phyloP scores from a whole-genome alignment of 2,888 invertebrate genomes.

The Ochropleura plecta region DNA sequence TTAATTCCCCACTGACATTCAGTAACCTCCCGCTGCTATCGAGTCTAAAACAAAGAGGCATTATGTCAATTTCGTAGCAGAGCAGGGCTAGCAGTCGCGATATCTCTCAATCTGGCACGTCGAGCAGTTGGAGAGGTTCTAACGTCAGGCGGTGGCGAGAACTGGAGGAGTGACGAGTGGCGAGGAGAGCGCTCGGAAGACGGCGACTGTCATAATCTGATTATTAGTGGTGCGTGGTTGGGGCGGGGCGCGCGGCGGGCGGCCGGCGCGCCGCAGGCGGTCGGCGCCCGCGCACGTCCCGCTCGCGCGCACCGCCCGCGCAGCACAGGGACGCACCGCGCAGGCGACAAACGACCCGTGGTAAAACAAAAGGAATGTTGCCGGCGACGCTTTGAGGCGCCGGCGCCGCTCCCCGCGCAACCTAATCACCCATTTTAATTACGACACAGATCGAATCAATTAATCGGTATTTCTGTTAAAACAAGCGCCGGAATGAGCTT shows the following conservation, averaged over 20 bases:
- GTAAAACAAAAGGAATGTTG: constrained; percentile 91
- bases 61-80: constrained; percentile 72
- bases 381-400: constrained; percentile 90
- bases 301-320: constrained; percentile 68
- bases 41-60: constrained; percentile 71
- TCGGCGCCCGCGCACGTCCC: constrained; percentile 85
- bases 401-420: constrained; percentile 89
- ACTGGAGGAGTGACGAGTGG: constrained; percentile 83
- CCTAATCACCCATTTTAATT: constrained; percentile 91
- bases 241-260: constrained; percentile 89
- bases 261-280: constrained; percentile 86
- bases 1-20: constrained; percentile 62
- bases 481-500: constrained; percentile 86
- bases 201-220: constrained; percentile 89
- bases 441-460: constrained; percentile 91
- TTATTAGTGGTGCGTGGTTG: constrained; percentile 86
- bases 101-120: constrained; percentile 70
- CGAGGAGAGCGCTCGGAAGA: constrained; percentile 76
- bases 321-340: constrained; percentile 75
- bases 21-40: constrained; percentile 70
- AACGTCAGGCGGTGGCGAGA: constrained; percentile 73
- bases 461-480: constrained; percentile 90
- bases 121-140: constrained; percentile 43
- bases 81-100: constrained; percentile 55
- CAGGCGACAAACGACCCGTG: constrained; percentile 90